Base-by-base conservation (phyloP, 2,888 invertebrate genomes). In the Loripinus fragilis region DNA sequence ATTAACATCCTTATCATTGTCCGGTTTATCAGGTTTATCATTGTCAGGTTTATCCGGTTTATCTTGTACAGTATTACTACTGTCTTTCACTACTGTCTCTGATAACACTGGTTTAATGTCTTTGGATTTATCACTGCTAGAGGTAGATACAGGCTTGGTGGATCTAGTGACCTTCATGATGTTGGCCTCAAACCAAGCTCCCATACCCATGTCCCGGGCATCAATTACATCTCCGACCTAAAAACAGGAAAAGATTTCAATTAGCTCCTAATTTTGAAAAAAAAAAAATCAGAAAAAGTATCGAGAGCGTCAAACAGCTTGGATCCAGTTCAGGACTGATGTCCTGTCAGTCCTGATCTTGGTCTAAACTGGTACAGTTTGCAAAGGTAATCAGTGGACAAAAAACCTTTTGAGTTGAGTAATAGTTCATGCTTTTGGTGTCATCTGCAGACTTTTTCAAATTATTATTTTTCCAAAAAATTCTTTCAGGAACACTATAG, bases 151-250 rank as follows among this genome's bases (percentile, higher is more conserved):
- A 28, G 17, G 17, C 45, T 74, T 74, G 66, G 65, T 73, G 52
- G 64, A 71, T 52, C 74, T 81, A 0, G 80, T 79, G 33, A 92
- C 84, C 81, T 90, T 89, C 28, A 88, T 67, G 25, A 93, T 88
- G 55, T 94, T 95, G 0, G 95, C 96, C 93, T 97, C 97, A 92
- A 95, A 95, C 97, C 97, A 97, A 12, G 96, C 95, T 10, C 96
- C 96, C 88, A 95, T 94, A 69, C 94, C 94, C n/a, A 92, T 90
- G 87, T 96, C 95, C 76, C 95, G 94, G 70, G 95, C 95, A 92
- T 97, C 97, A 74, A 97, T 94, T 0, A 95, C 92, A 91, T 97
- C 96, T 30, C 95, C 96, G 71, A 93, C 82, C 93, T 94, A 72
- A 60, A 81, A 85, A 30, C 45, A 45, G 38, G 12, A 5, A 38